Evolutionary conservation across 2,113 vertebrate species (phyloP), one percentile per base, ranked within the genome.

Genomic region (Todiramphus saurophagus): DNA sequence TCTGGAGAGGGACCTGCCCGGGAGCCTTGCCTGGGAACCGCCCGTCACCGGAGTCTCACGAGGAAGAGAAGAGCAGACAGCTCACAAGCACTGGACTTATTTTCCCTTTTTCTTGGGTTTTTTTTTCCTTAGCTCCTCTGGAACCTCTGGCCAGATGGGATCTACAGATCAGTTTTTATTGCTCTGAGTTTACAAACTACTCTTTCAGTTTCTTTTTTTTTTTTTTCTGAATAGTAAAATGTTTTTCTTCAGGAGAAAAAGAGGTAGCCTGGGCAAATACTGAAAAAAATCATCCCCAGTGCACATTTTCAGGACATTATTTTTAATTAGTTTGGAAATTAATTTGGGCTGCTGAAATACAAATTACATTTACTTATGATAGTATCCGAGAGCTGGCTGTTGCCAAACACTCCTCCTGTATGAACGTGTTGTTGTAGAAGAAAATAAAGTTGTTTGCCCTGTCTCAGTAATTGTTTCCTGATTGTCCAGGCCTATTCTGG

Each of bases 301-400:
- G 53, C n/a, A 17, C 93, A 69, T 59, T 92, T 75, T 48, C 43
- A 60, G 11, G 24, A 39, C 7, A 13, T 75, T 16, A 81, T 69
- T 50, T 79, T 72, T 59, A 46, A 39, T 62, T 94, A 75, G 15
- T 72, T 86, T 60, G 44, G 51, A 94, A 86, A 84, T 78, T 75
- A 78, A 82, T 59, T 94, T 95, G 58, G 11, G 53, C 24, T 92
- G 83, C 37, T 91, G 89, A 94, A 96, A 91, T 64, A 27, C 30
- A 50, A 75, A 35, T 66, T 56, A 30, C 41, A 62, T 92, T 89
- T 75, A 48, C 39, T 90, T 89, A 15, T 5, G 80, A 89, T 89
- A 33, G 13, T 58, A 82, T 89, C 56, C 64, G 72, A 84, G 50
- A 83, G 53, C 23, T 62, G 67, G 28, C 53, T 79, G 48, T 76